Percentiles rank a stretch among this genome's conserved stretches.
phyloP scores from a whole-genome alignment of 2,888 invertebrate genomes.

The Ptilodon capucinus region DNA sequence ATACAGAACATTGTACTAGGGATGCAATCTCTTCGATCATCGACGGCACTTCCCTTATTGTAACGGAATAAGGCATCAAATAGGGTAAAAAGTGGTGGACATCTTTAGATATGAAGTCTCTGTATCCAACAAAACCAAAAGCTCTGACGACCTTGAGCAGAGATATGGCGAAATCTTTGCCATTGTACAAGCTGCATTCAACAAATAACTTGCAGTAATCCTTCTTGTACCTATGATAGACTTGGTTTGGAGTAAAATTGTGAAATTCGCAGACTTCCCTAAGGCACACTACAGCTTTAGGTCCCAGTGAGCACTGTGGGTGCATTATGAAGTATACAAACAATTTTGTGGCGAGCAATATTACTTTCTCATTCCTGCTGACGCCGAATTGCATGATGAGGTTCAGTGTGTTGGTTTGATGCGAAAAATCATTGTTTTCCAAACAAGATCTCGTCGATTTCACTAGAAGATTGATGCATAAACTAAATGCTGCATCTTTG shows the following conservation, averaged over 20 bases:
- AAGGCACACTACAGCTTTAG: constrained; percentile 82
- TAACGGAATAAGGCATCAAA: constrained; percentile 83
- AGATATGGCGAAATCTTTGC: constrained; percentile 82
- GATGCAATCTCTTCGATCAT: constrained; percentile 86
- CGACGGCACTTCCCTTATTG: constrained; percentile 78
- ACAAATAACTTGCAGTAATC: constrained; percentile 84
- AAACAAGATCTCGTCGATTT: constrained; percentile 74
- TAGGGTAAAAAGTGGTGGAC: constrained; percentile 86
- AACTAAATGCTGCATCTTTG: constrained; percentile 59
- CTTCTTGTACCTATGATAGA: constrained; percentile 85
- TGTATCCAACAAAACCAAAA: constrained; percentile 86
- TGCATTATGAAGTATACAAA: constrained; percentile 85
- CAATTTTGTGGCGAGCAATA: constrained; percentile 75
- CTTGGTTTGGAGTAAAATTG: constrained; percentile 77
- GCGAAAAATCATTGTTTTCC: constrained; percentile 71
- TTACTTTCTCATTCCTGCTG: constrained; percentile 56
- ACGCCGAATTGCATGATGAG: constrained; percentile 79
- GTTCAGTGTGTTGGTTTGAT: constrained; percentile 80
- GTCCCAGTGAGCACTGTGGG: constrained; percentile 80
- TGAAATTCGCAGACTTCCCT: constrained; percentile 82
- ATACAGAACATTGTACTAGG: constrained; percentile 80
- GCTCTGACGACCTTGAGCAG: constrained; percentile 85
- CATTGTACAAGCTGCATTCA: constrained; percentile 81
- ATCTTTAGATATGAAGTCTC: constrained; percentile 87
- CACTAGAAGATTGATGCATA: constrained; percentile 69